These are phyloP conservation scores for Melanostoma mellinum DNA, from an alignment of 2,888 invertebrate species.

Conservation along the genomic window DNA sequence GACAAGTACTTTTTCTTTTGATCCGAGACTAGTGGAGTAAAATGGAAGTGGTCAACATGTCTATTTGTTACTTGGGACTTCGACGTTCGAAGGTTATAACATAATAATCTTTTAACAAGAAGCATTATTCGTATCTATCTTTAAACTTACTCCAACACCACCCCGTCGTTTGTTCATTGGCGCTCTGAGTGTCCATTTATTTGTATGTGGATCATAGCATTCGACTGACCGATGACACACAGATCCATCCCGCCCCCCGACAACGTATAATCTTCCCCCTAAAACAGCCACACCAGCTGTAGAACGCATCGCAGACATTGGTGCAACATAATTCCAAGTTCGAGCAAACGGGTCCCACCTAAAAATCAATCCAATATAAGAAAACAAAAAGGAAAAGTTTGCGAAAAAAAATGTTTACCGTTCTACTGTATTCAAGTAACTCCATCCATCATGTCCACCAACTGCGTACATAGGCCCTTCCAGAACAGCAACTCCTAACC, in stretches of 20 bases:
- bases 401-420: constrained; percentile 79
- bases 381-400: constrained; percentile 13
- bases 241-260: constrained; percentile 95
- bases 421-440: constrained; percentile 96
- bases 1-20: too few species aligned
- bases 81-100: neutral
- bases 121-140: neutral
- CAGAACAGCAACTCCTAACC: constrained; percentile 90
- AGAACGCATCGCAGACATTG: constrained; percentile 92
- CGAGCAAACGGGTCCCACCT: constrained; percentile 95
- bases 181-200: constrained; percentile 91
- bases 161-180: constrained; percentile 94
- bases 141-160: constrained; percentile 89
- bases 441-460: constrained; percentile 94
- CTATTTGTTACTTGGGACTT: too few species aligned
- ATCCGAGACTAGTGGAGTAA: too few species aligned
- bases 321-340: constrained; percentile 94
- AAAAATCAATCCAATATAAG: constrained; percentile 8
- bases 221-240: constrained; percentile 95
- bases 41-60: too few species aligned
- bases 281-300: constrained; percentile 96
- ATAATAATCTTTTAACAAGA: constrained; percentile 4
- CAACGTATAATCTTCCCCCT: constrained; percentile 92
- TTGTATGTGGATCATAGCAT: constrained; percentile 89
- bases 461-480: constrained; percentile 94